Evolutionary conservation across 2,113 vertebrate genomes (phyloP).

Genomic region (Synodontis membranacea): DNA sequence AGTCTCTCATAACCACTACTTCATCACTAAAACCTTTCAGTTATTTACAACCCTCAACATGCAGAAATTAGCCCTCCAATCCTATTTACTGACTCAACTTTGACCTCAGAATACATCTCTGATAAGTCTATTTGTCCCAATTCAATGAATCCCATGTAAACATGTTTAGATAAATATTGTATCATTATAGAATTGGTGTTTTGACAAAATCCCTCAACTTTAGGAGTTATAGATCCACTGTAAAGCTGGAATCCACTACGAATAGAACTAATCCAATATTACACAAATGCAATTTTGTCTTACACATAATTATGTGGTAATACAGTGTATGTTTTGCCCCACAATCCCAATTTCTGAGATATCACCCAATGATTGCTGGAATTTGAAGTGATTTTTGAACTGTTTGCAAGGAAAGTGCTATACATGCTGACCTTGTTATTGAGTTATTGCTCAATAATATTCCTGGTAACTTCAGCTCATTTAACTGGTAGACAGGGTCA

Average conservation of each 20-base stretch:
- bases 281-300: background rate
- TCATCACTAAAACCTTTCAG: background rate
- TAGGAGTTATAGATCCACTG: background rate
- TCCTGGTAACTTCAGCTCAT: conserved; percentile 17
- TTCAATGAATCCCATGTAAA: background rate
- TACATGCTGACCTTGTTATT: conserved; percentile 24
- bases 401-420: conserved; percentile 4
- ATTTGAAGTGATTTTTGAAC: background rate
- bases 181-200: background rate
- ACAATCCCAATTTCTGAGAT: background rate
- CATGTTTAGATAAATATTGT: background rate
- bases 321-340: background rate
- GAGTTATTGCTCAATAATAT: conserved; percentile 36
- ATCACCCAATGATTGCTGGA: background rate
- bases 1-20: background rate
- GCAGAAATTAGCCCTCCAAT: no score
- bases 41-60: background rate
- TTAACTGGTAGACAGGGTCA: conserved; percentile 30
- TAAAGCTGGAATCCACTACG: background rate
- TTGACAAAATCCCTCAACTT: background rate
- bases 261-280: background rate
- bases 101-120: background rate
- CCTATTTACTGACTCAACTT: background rate
- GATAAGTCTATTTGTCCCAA: background rate
- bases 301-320: background rate